Percentiles rank a stretch among this genome's conserved stretches.
These are phyloP conservation scores for Drosophila hawaiiensis DNA, from an alignment of 2,888 invertebrate genomes.

Conservation along the genomic window DNA sequence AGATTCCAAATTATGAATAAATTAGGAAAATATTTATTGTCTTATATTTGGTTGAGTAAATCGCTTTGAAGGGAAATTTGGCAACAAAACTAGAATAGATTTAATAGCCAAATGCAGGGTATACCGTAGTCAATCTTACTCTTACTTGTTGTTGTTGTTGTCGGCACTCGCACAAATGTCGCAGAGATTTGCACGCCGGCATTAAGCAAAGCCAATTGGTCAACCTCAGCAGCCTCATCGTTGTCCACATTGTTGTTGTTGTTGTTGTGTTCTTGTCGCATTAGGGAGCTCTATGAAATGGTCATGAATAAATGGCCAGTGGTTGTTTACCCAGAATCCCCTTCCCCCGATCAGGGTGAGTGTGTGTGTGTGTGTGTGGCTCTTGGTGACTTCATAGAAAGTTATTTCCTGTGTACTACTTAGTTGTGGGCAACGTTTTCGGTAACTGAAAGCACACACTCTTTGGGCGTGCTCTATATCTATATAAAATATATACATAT, in stretches of 20 bases:
- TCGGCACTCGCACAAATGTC: slow-evolving; percentile 65
- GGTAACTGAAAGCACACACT: slow-evolving; percentile 75
- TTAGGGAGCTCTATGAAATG: slow-evolving; percentile 55
- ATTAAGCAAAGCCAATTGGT: slow-evolving; percentile 78
- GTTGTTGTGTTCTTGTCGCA: slow-evolving; percentile 44
- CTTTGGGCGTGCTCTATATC: slow-evolving; percentile 24
- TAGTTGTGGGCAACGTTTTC: slow-evolving; percentile 51
- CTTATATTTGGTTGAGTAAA: neutral
- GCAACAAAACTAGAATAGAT: neutral
- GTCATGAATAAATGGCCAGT: slow-evolving; percentile 74
- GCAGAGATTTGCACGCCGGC: slow-evolving; percentile 74
- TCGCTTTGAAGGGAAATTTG: neutral
- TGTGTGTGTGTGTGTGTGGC: slow-evolving; percentile 30
- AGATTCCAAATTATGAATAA: neutral
- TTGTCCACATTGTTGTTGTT: slow-evolving; percentile 45
- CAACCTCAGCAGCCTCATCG: slow-evolving; percentile 36
- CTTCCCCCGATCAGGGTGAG: slow-evolving; percentile 13
- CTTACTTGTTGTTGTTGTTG: slow-evolving; percentile 33
- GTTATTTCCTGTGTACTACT: slow-evolving; percentile 50
- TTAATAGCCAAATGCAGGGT: neutral
- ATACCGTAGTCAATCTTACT: neutral
- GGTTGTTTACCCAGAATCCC: slow-evolving; percentile 30
- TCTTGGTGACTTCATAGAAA: slow-evolving; percentile 17
- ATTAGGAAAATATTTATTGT: neutral
- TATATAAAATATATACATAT: neutral